Conservation (phyloP, 2,797 vertebrate genomes). For the Trematomus bernacchii region DNA sequence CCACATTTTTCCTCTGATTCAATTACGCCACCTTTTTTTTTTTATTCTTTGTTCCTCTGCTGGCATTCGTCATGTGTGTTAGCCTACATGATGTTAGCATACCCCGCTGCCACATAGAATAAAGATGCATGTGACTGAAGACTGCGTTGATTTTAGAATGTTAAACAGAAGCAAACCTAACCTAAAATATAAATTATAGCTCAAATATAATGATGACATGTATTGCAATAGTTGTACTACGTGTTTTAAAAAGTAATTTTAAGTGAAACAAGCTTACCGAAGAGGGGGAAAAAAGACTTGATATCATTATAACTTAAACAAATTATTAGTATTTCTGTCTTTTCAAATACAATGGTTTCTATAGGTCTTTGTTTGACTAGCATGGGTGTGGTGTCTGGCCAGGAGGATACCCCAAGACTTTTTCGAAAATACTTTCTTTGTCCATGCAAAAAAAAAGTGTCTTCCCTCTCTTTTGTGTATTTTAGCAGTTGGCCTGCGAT, state of each 20-base stretch:
- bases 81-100: conserved; percentile 23
- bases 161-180: not conserved
- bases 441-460: conserved; percentile 53
- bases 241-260: not conserved
- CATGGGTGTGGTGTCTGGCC: conserved; percentile 55
- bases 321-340: not conserved
- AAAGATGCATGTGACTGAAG: conserved; percentile 18
- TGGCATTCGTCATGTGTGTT: conserved; percentile 55
- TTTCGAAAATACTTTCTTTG: conserved; percentile 64
- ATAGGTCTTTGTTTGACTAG: conserved; percentile 39
- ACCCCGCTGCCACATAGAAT: conserved; percentile 14
- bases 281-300: not conserved
- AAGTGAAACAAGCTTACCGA: not conserved
- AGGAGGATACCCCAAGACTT: conserved; percentile 54
- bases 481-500: conserved; percentile 78
- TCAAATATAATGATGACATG: conserved; percentile 4
- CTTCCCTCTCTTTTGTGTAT: conserved; percentile 70
- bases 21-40: conserved; percentile 55
- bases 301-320: not conserved
- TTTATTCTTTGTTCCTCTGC: conserved; percentile 56
- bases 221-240: not conserved
- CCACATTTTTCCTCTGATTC: conserved; percentile 59
- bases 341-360: conserved; percentile 10
- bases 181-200: no score
- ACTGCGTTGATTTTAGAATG: not conserved